Evolutionary conservation across 2,113 vertebrate genomes (phyloP), one percentile per base, ranked within the genome.

Genomic region (Corythoichthys intestinalis): DNA sequence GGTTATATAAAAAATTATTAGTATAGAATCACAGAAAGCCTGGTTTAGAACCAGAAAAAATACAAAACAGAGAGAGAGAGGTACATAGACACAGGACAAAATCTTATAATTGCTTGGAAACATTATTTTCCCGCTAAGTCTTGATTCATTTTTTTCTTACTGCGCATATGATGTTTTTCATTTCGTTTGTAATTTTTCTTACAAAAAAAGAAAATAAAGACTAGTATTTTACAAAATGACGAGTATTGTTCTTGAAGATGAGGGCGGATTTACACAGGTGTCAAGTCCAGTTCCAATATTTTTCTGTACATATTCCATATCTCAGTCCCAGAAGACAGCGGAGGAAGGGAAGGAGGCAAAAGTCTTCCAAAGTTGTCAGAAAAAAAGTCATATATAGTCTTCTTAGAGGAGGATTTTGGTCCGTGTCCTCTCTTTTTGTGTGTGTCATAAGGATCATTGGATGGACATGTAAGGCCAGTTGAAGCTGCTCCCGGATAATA

Each of bases 1-100:
- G 95, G 96, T 98, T 98, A 98, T 99, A 99, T 99, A 93, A 99
- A 99, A 98, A 99, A 98, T 98, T 94, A 98, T 97, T 98, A 98
- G 96, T 99, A 98, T 96, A 97, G 95, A 99, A 98, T 98, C 95
- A 98, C 96, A 98, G 95, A 95, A 98, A 97, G 94, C 92, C 96
- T 97, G 96, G 98, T 99, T 99, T 95, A 95, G 95, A 99, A 98
- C 97, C 98, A 97, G 95, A 98, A 98, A 96, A 98, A 98, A 98
- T 96, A 98, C 97, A 98, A 98, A 96, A 98, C 96, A 98, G 97
- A 98, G 96, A 97, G 96, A 97, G 95, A 98, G 96, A 97, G 95
- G 95, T 98, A 99, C 95, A 98, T 96, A 98, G 95, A 99, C 96
- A 99, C 97, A 97, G 96, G 95, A 98, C 96, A 98, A 47, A 92